phyloP scores from a whole-genome alignment of 92 coral and sea anemone species.

The Paramuricea clavata region DNA sequence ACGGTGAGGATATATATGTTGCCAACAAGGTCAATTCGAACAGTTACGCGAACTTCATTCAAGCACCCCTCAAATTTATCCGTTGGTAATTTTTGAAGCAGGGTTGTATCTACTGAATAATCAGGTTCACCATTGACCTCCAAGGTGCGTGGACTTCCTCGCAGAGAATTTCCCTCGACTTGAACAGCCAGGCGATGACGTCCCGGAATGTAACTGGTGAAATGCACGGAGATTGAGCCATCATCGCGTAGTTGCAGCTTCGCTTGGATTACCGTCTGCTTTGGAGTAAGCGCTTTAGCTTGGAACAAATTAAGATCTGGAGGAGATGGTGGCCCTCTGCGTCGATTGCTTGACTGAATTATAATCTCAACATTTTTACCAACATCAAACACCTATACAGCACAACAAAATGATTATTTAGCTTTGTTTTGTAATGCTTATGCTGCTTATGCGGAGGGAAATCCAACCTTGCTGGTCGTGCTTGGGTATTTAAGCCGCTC shows the following conservation, averaged over 20 bases:
- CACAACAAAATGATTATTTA: background rate
- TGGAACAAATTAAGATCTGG: constrained; percentile 21
- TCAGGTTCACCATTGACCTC: constrained; percentile 21
- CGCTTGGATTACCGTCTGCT: constrained; percentile 22
- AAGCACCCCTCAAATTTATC: background rate
- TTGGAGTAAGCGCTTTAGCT: constrained; percentile 25
- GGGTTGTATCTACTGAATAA: constrained; percentile 23
- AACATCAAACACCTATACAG: constrained; percentile 16
- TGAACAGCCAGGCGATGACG: constrained; percentile 42
- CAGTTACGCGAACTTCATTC: background rate
- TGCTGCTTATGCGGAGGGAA: too few species aligned
- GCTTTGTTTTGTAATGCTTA: too few species aligned
- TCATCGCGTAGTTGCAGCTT: constrained; percentile 17
- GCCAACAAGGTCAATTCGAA: background rate
- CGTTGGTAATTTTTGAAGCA: constrained; percentile 14
- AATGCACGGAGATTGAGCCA: constrained; percentile 21
- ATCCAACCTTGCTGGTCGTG: too few species aligned
- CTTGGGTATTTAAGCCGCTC: too few species aligned
- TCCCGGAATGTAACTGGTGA: constrained; percentile 15
- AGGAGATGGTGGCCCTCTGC: background rate
- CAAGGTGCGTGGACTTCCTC: constrained; percentile 30
- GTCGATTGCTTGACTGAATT: background rate
- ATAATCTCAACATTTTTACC: constrained; percentile 7
- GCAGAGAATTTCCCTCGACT: background rate
- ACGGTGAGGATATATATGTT: constrained; percentile 20